Base-by-base conservation (phyloP, 2,888 invertebrate species). In the Eupithecia exiguata region DNA sequence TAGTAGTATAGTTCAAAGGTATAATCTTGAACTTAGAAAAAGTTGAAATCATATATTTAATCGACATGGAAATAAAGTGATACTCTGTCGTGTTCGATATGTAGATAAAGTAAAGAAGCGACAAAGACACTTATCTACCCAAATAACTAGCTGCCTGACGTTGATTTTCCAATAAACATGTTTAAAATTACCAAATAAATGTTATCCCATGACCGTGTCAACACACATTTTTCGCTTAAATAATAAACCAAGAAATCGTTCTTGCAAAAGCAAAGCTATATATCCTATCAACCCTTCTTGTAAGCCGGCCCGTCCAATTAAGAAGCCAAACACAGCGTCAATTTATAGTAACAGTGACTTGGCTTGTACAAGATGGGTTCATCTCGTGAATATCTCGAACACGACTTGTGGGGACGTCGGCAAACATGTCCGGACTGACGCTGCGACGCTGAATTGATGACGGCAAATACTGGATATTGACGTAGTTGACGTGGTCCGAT, bases 331-430 rank as follows among this genome's bases (percentile, higher is more conserved):
- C 86, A 86, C 85, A 83, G 84, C 84, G 86, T 90, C 92, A 91
- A 92, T 93, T 91, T 91, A 90, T 85, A 90, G 88, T 87, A 88
- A 92, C 92, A 92, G 89, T 89, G 89, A 88, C 90, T 86, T 85
- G 85, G 83, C 83, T 80, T 84, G 84, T 83, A 82, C 81, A 81
- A 84, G 84, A 87, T 89, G 85, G 89, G 88, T 85, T 87, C 88
- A 87, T 89, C 89, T 89, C 87, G 87, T 86, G 89, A 84, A 88
- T 89, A 89, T 86, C 90, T 91, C 89, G 86, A 84, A 90, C 91
- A 89, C 81, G 88, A 87, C 88, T 86, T 85, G 85, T 82, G 81
- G 79, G 78, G 77, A 75, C 76, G 77, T 73, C 71, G 74, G 80
- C 87, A 84, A 87, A 90, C 90, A 89, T 87, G 90, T 84, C 84